Evolutionary conservation across 1,140 invertebrate genomes (phyloP).

Genomic region (Diabrotica undecimpunctata): DNA sequence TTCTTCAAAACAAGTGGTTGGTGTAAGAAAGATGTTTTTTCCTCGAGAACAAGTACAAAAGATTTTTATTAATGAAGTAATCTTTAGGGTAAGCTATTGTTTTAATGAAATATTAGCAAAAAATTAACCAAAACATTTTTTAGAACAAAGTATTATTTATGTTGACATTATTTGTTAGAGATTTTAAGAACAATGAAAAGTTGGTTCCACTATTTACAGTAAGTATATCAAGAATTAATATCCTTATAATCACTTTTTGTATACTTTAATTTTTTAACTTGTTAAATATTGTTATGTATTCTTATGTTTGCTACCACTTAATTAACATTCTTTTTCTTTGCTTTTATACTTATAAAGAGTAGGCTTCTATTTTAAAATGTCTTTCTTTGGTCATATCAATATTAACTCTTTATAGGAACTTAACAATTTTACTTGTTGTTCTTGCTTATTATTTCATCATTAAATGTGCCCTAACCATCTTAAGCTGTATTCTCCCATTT

Average conservation of each 20-base stretch:
- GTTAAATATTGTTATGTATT: background rate
- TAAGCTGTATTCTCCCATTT: too few species aligned
- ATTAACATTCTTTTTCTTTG: too few species aligned
- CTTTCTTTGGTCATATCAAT: too few species aligned
- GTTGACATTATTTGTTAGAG: slow-evolving; percentile 11
- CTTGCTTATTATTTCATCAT: too few species aligned
- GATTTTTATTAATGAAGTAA: slow-evolving; percentile 21
- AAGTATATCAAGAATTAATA: background rate
- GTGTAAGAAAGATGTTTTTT: slow-evolving; percentile 6
- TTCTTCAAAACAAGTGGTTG: slow-evolving; percentile 10
- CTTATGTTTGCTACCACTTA: background rate
- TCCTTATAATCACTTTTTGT: background rate
- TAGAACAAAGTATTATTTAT: slow-evolving; percentile 17
- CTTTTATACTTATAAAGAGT: too few species aligned
- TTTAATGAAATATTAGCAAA: background rate
- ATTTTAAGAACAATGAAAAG: slow-evolving; percentile 4
- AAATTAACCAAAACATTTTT: slow-evolving; percentile 2
- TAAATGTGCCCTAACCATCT: too few species aligned
- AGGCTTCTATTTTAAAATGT: too few species aligned
- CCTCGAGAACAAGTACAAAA: slow-evolving; percentile 19
- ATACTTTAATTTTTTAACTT: background rate
- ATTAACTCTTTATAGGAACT: too few species aligned
- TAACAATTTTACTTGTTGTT: too few species aligned
- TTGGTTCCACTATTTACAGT: slow-evolving; percentile 14
- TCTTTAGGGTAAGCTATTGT: slow-evolving; percentile 13